Percentiles rank a stretch among this genome's conserved stretches.
Evolutionary conservation across 2,113 vertebrate species (phyloP).

Genomic region (Progne subis): DNA sequence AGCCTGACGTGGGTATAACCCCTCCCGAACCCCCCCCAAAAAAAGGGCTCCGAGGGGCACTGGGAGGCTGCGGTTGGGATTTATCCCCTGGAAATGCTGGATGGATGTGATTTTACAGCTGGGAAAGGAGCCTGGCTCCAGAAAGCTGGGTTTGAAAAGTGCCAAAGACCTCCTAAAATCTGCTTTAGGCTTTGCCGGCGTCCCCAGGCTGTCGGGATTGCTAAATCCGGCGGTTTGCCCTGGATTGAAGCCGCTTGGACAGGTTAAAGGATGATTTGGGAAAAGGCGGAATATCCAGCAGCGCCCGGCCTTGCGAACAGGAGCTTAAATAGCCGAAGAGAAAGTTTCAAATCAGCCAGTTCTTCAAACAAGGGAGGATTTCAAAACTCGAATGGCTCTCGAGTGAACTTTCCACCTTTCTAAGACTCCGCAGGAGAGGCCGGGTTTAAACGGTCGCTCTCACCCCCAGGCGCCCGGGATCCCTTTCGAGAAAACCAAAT

Average conservation of each 20-base stretch:
- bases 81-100: background rate
- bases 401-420: background rate
- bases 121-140: background rate
- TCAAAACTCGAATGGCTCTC: background rate
- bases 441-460: background rate
- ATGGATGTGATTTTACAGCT: background rate
- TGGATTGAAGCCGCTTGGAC: background rate
- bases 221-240: background rate
- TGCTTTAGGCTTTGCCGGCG: background rate
- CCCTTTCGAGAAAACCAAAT: background rate
- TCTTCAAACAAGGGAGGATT: rapidly evolving
- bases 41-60: rapidly evolving
- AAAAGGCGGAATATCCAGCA: background rate
- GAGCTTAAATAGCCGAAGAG: background rate
- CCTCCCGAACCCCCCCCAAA: rapidly evolving
- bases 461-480: background rate
- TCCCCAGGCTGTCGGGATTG: background rate
- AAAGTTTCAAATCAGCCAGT: background rate
- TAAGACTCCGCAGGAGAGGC: background rate
- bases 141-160: background rate
- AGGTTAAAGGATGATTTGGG: background rate
- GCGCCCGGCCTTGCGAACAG: rapidly evolving
- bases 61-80: background rate
- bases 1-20: no score
- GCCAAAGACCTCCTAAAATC: background rate